Conservation (phyloP, 2,888 invertebrate genomes). For the Orgyia antiqua region DNA sequence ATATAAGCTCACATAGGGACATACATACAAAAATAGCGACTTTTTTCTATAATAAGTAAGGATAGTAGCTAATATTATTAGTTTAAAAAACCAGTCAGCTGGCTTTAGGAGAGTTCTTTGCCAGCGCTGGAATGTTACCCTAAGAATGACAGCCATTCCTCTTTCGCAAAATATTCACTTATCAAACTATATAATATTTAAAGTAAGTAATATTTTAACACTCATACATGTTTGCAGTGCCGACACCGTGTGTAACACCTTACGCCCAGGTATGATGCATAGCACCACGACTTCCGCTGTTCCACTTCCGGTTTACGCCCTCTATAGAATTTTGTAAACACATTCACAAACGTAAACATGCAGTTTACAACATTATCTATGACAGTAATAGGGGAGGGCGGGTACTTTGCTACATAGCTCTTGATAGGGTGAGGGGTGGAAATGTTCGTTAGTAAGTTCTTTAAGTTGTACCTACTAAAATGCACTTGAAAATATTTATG, state of each 20-base stretch:
- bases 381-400: constrained; percentile 19
- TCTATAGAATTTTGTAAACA: constrained; percentile 38
- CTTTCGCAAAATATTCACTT: too few relatives aligned
- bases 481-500: not conserved
- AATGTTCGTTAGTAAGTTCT: constrained; percentile 1
- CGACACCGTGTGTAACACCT: constrained; percentile 28
- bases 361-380: constrained; percentile 29
- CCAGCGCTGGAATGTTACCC: too few relatives aligned
- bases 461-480: constrained; percentile 1
- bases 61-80: too few relatives aligned
- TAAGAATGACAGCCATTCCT: too few relatives aligned
- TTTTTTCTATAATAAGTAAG: too few relatives aligned
- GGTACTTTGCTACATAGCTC: constrained; percentile 3
- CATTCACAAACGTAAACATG: constrained; percentile 30
- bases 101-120: too few relatives aligned
- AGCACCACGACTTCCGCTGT: constrained; percentile 36
- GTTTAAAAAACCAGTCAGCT: too few relatives aligned
- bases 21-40: too few relatives aligned
- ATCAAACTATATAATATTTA: too few relatives aligned
- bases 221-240: constrained; percentile 8
- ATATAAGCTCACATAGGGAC: too few relatives aligned
- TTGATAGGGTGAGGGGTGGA: constrained; percentile 1
- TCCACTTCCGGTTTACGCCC: constrained; percentile 45
- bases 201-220: constrained; percentile 27
- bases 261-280: constrained; percentile 55